These are phyloP conservation scores for Bursaphelenchus mucronatus DNA, from an alignment of 1,140 invertebrate species.

Conservation along the genomic window DNA sequence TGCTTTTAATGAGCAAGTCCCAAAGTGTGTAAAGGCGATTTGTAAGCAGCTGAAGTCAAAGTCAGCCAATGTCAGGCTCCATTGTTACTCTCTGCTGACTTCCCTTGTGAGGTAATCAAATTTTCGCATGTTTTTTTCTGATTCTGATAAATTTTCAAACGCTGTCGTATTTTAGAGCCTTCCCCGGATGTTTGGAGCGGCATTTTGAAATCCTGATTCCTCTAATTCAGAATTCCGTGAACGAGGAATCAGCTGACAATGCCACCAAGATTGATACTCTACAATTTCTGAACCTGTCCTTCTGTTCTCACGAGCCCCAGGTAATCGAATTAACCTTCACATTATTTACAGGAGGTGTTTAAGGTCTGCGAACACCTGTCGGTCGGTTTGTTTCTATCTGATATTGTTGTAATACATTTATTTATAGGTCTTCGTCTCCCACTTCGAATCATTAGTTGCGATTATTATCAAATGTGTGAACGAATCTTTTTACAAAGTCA, in stretches of 20 bases:
- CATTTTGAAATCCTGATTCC: constrained; percentile 35
- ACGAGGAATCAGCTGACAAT: constrained; percentile 71
- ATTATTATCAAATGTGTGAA: constrained; percentile 62
- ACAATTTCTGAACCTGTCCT: constrained; percentile 80
- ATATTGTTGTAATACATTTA: background rate
- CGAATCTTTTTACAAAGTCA: constrained; percentile 97
- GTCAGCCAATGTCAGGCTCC: constrained; percentile 84
- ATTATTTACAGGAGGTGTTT: background rate
- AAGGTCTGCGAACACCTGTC: too few relatives aligned
- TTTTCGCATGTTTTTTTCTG: constrained; percentile 16
- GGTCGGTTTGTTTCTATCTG: too few relatives aligned
- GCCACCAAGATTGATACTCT: constrained; percentile 98
- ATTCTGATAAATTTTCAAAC: constrained; percentile 6
- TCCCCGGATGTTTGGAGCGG: constrained; percentile 31
- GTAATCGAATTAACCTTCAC: constrained; percentile 39
- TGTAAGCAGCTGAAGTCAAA: constrained; percentile 86
- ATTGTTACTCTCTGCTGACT: constrained; percentile 81
- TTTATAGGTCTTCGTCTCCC: constrained; percentile 69
- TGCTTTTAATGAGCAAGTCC: constrained; percentile 66
- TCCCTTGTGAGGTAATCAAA: constrained; percentile 71
- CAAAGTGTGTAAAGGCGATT: constrained; percentile 78
- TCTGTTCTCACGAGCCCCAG: constrained; percentile 76
- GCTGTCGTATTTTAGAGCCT: constrained; percentile 25
- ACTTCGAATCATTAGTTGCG: constrained; percentile 78
- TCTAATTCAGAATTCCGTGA: constrained; percentile 67